These are phyloP conservation scores for Operophtera brumata DNA, from an alignment of 2,888 invertebrate species.

Conservation along the genomic window DNA sequence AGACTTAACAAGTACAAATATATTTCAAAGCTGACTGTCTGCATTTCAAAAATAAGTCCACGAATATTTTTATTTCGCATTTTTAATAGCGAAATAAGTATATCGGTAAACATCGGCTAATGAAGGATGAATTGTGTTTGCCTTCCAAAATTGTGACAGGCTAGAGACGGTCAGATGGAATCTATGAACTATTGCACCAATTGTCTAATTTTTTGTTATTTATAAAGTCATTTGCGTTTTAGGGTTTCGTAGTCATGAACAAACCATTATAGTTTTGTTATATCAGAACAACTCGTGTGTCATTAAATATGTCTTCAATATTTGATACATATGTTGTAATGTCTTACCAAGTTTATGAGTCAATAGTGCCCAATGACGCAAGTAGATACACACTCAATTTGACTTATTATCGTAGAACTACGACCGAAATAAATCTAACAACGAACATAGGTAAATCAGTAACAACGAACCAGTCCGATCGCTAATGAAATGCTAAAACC, in stretches of 20 bases:
- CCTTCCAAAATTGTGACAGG: no score
- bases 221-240: neutral
- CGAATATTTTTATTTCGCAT: neutral
- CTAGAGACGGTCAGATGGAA: neutral
- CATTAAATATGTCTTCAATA: no score
- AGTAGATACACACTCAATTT: no score
- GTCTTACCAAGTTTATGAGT: no score
- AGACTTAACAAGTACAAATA: conserved; percentile 61
- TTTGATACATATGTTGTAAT: no score
- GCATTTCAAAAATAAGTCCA: neutral
- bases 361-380: no score
- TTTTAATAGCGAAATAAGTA: neutral
- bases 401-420: no score
- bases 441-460: no score
- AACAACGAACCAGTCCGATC: no score
- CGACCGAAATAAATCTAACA: no score
- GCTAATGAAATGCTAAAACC: no score
- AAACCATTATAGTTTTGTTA: neutral
- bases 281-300: neutral
- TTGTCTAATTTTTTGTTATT: conserved; percentile 4
- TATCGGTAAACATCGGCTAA: neutral
- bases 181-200: neutral
- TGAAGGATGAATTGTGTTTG: no score
- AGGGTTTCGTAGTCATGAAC: neutral
- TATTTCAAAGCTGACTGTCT: conserved; percentile 21